Evolutionary conservation across 1,140 invertebrate species (phyloP).

Genomic region (Diorhabda sublineata): DNA sequence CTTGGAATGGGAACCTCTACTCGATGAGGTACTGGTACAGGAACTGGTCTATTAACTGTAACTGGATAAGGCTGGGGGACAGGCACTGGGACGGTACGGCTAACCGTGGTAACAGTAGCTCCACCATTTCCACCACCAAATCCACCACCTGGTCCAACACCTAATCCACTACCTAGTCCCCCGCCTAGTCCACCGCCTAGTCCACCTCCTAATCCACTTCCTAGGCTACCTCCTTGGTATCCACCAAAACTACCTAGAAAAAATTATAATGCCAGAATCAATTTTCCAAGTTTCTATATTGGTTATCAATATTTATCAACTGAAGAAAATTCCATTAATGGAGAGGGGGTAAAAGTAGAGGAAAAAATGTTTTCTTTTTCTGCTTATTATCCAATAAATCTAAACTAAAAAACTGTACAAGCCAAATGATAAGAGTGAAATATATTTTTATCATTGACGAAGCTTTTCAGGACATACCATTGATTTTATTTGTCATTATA

Average conservation of each 20-base stretch:
- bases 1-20: constrained; percentile 25
- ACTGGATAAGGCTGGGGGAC: constrained; percentile 19
- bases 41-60: constrained; percentile 15
- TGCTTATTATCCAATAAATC: too few species aligned
- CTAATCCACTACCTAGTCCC: constrained; percentile 10
- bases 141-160: constrained; percentile 15
- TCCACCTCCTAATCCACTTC: constrained; percentile 4
- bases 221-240: constrained; percentile 12
- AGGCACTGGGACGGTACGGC: constrained; percentile 10
- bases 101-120: constrained; percentile 13
- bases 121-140: constrained; percentile 4
- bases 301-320: too few species aligned
- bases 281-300: too few species aligned
- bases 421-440: too few species aligned
- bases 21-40: constrained; percentile 20
- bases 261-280: background rate
- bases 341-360: too few species aligned
- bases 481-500: too few species aligned
- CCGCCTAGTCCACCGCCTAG: too few species aligned
- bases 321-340: too few species aligned
- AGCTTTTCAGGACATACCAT: too few species aligned
- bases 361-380: too few species aligned
- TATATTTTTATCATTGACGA: too few species aligned
- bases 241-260: constrained; percentile 3
- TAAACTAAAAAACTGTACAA: too few species aligned